Evolutionary conservation across 2,888 invertebrate species (phyloP), one percentile per base, ranked within the genome.

Genomic region (Blastobasis lacticolella): DNA sequence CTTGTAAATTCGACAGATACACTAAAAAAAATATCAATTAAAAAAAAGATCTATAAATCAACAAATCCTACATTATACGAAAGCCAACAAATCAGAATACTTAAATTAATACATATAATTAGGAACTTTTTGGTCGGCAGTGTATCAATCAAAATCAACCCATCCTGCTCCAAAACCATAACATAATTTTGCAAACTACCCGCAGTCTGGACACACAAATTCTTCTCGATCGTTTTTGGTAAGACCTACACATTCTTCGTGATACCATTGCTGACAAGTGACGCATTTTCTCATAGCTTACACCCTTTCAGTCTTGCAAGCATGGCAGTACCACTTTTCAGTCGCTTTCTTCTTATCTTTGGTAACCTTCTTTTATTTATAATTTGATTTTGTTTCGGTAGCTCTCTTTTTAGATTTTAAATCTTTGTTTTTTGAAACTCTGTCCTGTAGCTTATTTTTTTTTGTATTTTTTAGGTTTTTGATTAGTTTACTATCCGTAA

Each of bases 231-330:
- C 44, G 6, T 51, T 37, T 47, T 51, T 47, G 46, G 51, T 51
- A 42, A 51, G 45, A n/a, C 51, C 54, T n/a, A 54, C 54, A 45
- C 54, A 54, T 10, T 49, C 54, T 36, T 54, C 54, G 42, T 54
- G 54, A 42, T 54, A 50, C 54, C 54, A 54, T 42, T 48, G 45
- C 9, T n/a, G 46, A 38, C 50, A 54, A 42, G 40, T 45, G 45
- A 45, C 4, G 37, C 54, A 54, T 45, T 49, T 50, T 38, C 49
- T 42, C 54, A 54, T 54, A 51, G 50, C 49, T 38, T 37, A 42
- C 46, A 50, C 38, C 10, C 37, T 46, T 23, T 51, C 49, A 37
- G 8, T 9, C 8, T 54, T 51, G 46, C 54, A 54, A 23, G 44
- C 54, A 45, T 50, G 50, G 43, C 54, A 50, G 48, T 48, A 54